These are phyloP conservation scores for Pelecanus crispus DNA, from an alignment of 2,113 vertebrate genomes.

Conservation along the genomic window DNA sequence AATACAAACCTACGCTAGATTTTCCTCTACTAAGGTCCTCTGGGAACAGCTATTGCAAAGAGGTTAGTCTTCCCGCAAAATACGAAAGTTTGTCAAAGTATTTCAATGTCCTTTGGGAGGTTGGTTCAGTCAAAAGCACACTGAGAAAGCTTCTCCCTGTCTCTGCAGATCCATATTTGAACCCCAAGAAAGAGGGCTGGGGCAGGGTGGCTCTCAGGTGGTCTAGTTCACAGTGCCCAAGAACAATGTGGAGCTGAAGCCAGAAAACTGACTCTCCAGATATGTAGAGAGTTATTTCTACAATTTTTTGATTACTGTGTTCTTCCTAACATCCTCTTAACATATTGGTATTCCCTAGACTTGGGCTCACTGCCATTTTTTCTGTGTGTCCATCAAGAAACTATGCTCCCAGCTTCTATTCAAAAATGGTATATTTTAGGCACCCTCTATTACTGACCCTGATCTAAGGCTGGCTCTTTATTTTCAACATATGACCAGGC, in stretches of 20 bases:
- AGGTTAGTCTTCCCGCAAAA: background rate
- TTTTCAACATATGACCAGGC: background rate
- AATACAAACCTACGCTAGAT: accelerated
- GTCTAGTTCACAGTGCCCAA: background rate
- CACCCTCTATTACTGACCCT: background rate
- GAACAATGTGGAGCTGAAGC: accelerated
- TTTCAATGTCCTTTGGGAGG: background rate
- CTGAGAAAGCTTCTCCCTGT: background rate
- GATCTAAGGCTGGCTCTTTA: background rate
- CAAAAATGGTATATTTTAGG: background rate
- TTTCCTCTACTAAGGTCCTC: background rate
- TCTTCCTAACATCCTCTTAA: background rate
- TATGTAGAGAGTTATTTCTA: background rate
- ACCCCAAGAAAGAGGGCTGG: background rate
- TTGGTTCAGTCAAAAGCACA: background rate
- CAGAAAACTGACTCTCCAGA: background rate
- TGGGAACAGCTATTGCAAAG: background rate
- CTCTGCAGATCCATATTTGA: background rate
- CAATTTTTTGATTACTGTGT: background rate
- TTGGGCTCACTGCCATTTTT: accelerated
- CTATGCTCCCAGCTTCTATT: background rate
- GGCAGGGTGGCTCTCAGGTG: background rate
- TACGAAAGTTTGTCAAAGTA: background rate
- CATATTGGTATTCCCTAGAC: background rate
- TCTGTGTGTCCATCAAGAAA: background rate